Percentiles rank a stretch among this genome's conserved stretches.
Conservation (phyloP, 2,888 invertebrate species). For the Drosophila affinis region DNA sequence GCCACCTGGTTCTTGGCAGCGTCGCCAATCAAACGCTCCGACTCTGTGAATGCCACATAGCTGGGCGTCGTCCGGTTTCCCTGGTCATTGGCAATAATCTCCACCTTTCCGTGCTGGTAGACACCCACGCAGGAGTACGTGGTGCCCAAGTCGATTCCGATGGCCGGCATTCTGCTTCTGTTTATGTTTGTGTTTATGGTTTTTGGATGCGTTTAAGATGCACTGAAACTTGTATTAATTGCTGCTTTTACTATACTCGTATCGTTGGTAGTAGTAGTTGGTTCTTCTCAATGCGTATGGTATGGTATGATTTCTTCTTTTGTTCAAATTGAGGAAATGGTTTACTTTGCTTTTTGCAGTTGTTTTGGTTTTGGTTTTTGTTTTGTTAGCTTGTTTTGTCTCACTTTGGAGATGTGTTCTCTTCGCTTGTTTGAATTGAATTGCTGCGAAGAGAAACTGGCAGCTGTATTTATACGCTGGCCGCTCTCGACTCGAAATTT, state of each 20-base stretch:
- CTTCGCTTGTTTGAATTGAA: slow-evolving; percentile 57
- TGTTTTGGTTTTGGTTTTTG: slow-evolving; percentile 19
- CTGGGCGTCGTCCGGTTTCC: slow-evolving; percentile 85
- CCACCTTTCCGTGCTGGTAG: slow-evolving; percentile 89
- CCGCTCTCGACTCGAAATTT: slow-evolving; percentile 50
- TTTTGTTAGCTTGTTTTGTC: slow-evolving; percentile 3
- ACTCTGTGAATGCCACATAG: slow-evolving; percentile 91
- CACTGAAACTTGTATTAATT: not conserved
- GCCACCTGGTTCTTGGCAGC: slow-evolving; percentile 93
- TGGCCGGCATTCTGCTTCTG: slow-evolving; percentile 84
- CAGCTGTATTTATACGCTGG: slow-evolving; percentile 57
- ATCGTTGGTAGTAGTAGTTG: not conserved
- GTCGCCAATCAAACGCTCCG: slow-evolving; percentile 88
- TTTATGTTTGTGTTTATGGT: not conserved
- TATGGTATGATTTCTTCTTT: not conserved
- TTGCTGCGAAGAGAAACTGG: slow-evolving; percentile 43
- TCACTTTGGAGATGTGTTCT: slow-evolving; percentile 39
- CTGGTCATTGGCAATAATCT: slow-evolving; percentile 89
- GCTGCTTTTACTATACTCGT: not conserved
- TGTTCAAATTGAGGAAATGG: not conserved
- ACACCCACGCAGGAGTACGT: slow-evolving; percentile 92
- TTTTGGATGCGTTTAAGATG: not conserved
- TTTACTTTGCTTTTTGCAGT: not conserved
- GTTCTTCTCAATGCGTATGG: not conserved
- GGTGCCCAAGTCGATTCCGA: slow-evolving; percentile 85